These are phyloP conservation scores for Lynx canadensis DNA, from an alignment of 2,113 vertebrate species.

Conservation along the genomic window DNA sequence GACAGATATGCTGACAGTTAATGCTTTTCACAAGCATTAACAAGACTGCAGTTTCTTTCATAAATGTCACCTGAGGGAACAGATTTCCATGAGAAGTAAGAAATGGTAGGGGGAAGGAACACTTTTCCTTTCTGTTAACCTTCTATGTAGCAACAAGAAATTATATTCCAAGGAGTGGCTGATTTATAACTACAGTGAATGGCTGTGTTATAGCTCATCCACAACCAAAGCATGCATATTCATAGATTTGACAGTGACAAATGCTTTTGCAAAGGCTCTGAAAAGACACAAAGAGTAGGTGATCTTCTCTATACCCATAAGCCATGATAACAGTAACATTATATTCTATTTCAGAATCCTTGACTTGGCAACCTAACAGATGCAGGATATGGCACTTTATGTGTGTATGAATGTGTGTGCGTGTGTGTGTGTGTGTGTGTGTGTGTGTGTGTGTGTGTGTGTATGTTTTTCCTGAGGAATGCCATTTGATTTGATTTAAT, in stretches of 20 bases:
- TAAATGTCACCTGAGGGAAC: conserved; percentile 61
- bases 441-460: too few relatives aligned
- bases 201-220: not conserved
- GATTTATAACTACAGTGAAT: not conserved
- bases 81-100: conserved; percentile 47
- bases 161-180: not conserved
- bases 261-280: conserved; percentile 30
- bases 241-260: conserved; percentile 43
- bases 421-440: too few relatives aligned
- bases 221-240: conserved; percentile 27
- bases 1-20: conserved; percentile 57
- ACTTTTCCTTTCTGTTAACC: not conserved
- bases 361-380: not conserved
- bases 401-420: not conserved
- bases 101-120: not conserved
- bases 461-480: not conserved
- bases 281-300: conserved; percentile 9
- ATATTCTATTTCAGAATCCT: not conserved
- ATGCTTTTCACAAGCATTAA: conserved; percentile 61
- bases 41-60: conserved; percentile 48
- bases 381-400: not conserved
- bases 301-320: conserved; percentile 26
- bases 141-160: conserved; percentile 25
- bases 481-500: conserved; percentile 65
- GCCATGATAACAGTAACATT: not conserved